phyloP scores from a whole-genome alignment of 2,888 invertebrate species.

The Cephonodes hylas region DNA sequence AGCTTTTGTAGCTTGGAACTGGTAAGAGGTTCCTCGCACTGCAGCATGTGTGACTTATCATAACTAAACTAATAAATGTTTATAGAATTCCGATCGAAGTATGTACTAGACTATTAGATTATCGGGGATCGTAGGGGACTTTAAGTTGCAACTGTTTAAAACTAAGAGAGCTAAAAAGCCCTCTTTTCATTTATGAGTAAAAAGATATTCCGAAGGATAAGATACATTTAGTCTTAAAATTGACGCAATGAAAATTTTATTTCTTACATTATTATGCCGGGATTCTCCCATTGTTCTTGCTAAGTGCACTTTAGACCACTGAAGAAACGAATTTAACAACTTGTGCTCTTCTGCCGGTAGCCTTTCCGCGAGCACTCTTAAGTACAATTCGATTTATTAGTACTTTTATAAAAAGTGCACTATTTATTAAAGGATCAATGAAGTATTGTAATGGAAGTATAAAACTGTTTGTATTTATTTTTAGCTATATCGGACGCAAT shows the following conservation, averaged over 20 bases:
- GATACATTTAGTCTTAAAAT: too few species aligned
- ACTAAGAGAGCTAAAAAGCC: too few species aligned
- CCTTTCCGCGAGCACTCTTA: not conserved
- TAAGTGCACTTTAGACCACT: not conserved
- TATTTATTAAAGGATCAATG: too few species aligned
- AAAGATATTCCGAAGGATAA: too few species aligned
- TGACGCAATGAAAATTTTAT: not conserved
- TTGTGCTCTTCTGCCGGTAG: not conserved
- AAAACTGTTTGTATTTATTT: too few species aligned
- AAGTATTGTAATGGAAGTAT: too few species aligned
- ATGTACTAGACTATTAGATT: too few species aligned
- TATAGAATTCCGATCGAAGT: not conserved
- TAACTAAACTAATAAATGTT: not conserved
- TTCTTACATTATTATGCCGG: not conserved
- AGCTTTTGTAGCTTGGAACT: not conserved
- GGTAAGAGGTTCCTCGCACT: not conserved
- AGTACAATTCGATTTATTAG: not conserved
- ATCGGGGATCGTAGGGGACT: too few species aligned
- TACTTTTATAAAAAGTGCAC: too few species aligned
- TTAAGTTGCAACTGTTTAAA: too few species aligned
- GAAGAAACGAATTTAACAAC: not conserved
- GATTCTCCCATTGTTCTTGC: not conserved
- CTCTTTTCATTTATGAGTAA: too few species aligned
- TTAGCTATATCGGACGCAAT: too few species aligned
- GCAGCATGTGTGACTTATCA: not conserved